Percentiles rank a stretch among this genome's conserved stretches.
phyloP scores from a whole-genome alignment of 2,113 vertebrate genomes.

The Myodes glareolus region DNA sequence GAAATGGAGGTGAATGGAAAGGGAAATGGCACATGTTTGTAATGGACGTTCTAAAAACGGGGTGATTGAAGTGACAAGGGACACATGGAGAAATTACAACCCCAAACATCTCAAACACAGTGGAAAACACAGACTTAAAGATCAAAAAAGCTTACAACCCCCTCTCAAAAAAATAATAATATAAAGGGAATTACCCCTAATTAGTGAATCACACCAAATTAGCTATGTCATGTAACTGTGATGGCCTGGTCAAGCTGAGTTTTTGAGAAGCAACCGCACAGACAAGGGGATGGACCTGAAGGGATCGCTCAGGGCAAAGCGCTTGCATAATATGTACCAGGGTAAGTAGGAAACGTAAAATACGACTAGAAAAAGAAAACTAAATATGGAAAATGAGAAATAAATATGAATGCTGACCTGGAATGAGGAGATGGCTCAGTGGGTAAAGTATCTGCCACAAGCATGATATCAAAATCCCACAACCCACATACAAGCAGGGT shows the following conservation, averaged over 20 bases:
- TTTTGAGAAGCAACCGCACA: background rate
- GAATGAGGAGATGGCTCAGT: background rate
- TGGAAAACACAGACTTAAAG: background rate
- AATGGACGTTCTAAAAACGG: conserved; percentile 10
- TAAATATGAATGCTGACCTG: background rate
- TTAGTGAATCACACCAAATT: background rate
- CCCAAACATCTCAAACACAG: background rate
- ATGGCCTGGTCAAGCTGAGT: background rate
- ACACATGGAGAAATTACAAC: background rate
- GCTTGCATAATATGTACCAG: background rate
- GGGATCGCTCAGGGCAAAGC: background rate
- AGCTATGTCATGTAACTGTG: background rate
- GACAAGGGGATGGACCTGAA: background rate
- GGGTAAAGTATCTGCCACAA: background rate
- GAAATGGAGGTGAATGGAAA: conserved; percentile 36
- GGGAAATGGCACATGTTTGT: background rate
- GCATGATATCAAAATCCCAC: background rate
- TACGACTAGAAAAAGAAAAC: background rate
- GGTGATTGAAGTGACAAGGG: background rate
- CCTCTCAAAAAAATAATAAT: background rate
- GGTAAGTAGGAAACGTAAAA: background rate
- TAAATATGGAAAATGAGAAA: background rate
- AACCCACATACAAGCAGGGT: no score
- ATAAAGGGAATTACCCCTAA: background rate
- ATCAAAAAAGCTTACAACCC: conserved; percentile 4